These are phyloP conservation scores for Urocyon cinereoargenteus DNA, from an alignment of 2,797 vertebrate genomes.

Conservation along the genomic window DNA sequence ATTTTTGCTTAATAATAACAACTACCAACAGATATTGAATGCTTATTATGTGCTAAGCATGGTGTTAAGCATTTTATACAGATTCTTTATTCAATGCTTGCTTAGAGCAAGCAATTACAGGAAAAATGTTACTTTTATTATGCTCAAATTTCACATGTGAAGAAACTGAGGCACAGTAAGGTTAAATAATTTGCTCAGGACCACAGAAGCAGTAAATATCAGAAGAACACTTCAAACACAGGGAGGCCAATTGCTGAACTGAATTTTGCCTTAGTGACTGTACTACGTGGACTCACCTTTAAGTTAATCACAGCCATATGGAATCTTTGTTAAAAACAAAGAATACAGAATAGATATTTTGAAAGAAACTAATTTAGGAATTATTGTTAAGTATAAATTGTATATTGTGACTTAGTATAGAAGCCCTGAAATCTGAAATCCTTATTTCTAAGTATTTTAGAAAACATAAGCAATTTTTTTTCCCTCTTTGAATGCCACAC, in stretches of 20 bases:
- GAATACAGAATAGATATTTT: background rate
- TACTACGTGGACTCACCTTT: background rate
- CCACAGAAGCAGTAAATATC: background rate
- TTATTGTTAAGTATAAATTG: constrained; percentile 6
- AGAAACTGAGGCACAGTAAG: constrained; percentile 51
- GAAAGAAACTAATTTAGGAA: constrained; percentile 40
- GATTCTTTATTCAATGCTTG: constrained; percentile 59
- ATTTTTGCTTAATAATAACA: constrained; percentile 60
- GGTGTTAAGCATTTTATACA: constrained; percentile 26
- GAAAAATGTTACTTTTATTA: background rate
- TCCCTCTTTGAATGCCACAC: background rate
- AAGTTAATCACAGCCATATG: background rate
- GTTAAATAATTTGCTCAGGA: constrained; percentile 56
- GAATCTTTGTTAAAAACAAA: constrained; percentile 41
- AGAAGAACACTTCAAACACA: constrained; percentile 23
- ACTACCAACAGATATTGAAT: background rate
- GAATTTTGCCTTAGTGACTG: background rate
- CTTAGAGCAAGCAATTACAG: background rate
- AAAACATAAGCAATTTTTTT: background rate
- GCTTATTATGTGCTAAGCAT: background rate
- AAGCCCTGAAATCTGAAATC: background rate
- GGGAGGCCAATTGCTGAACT: background rate
- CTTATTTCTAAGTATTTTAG: constrained; percentile 52
- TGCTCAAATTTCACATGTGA: constrained; percentile 16
- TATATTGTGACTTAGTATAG: background rate